These are phyloP conservation scores for Drosophila pseudoobscura DNA, from an alignment of 1,140 invertebrate species.

Conservation along the genomic window DNA sequence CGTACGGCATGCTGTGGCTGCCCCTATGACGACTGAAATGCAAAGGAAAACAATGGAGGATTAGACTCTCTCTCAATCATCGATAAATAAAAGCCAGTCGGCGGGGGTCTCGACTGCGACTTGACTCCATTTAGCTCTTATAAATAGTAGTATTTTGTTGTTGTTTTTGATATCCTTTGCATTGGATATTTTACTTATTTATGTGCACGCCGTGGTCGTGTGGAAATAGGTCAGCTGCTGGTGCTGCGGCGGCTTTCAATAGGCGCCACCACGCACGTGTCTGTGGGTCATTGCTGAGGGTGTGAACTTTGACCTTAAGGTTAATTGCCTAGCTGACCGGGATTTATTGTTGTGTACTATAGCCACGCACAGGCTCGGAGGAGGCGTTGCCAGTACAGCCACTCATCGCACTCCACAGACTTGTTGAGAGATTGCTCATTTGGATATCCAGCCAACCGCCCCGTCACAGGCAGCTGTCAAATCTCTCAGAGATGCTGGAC, in stretches of 20 bases:
- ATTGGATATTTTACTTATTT: slow-evolving; percentile 56
- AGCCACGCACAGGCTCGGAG: slow-evolving; percentile 24
- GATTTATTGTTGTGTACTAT: slow-evolving; percentile 19
- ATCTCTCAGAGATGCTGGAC: not conserved
- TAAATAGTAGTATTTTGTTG: slow-evolving; percentile 24
- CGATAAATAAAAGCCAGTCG: slow-evolving; percentile 31
- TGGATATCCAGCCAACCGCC: not conserved
- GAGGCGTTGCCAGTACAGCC: not conserved
- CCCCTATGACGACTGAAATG: slow-evolving; percentile 66
- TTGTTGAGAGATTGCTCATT: slow-evolving; percentile 9
- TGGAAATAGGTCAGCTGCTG: slow-evolving; percentile 66
- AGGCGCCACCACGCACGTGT: slow-evolving; percentile 32
- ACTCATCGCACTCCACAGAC: too few species aligned
- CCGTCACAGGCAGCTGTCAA: slow-evolving; percentile 1
- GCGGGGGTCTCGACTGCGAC: slow-evolving; percentile 4
- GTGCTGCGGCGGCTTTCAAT: slow-evolving; percentile 8
- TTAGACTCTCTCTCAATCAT: too few species aligned
- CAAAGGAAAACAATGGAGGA: slow-evolving; percentile 8
- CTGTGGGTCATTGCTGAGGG: slow-evolving; percentile 32
- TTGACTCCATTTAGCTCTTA: slow-evolving; percentile 22
- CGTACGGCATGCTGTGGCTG: slow-evolving; percentile 82
- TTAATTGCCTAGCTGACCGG: slow-evolving; percentile 63
- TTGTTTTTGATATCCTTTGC: slow-evolving; percentile 37
- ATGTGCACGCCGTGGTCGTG: slow-evolving; percentile 22
- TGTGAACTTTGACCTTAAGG: slow-evolving; percentile 79